phyloP scores from a whole-genome alignment of 2,888 invertebrate genomes.

The Hirtodrosophila cameraria region DNA sequence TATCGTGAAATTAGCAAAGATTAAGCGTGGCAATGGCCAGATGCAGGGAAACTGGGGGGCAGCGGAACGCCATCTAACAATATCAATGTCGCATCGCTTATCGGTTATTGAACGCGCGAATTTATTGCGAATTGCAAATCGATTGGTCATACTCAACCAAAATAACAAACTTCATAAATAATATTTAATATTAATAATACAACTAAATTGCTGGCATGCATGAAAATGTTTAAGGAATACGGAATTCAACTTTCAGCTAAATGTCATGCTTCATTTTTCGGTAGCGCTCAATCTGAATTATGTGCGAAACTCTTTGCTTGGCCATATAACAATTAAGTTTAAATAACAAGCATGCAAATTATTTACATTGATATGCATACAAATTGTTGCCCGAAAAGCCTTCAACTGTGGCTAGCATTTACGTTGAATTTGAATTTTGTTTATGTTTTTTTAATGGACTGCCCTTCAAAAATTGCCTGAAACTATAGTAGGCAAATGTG shows the following conservation, averaged over 20 bases:
- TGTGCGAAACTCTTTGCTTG: slow-evolving; percentile 14
- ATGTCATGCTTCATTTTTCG: slow-evolving; percentile 38
- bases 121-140: slow-evolving; percentile 56
- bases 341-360: slow-evolving; percentile 56
- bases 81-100: slow-evolving; percentile 63
- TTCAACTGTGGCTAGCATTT: slow-evolving; percentile 72
- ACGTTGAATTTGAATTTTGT: slow-evolving; percentile 24
- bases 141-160: slow-evolving; percentile 63
- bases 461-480: slow-evolving; percentile 41
- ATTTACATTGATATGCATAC: slow-evolving; percentile 62
- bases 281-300: slow-evolving; percentile 33
- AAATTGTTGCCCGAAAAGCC: slow-evolving; percentile 53
- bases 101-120: slow-evolving; percentile 62
- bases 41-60: background rate
- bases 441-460: slow-evolving; percentile 29
- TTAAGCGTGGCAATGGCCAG: slow-evolving; percentile 4
- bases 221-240: slow-evolving; percentile 38
- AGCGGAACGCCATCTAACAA: slow-evolving; percentile 6
- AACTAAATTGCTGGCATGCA: slow-evolving; percentile 51
- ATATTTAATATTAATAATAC: slow-evolving; percentile 54
- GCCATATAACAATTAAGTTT: slow-evolving; percentile 31
- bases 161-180: slow-evolving; percentile 60
- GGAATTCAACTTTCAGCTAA: background rate
- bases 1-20: slow-evolving; percentile 42
- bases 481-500: slow-evolving; percentile 6